Percentiles rank a stretch among this genome's conserved stretches.
These are phyloP conservation scores for Alviniconcha strummeri DNA, from an alignment of 2,888 invertebrate genomes.

Conservation along the genomic window DNA sequence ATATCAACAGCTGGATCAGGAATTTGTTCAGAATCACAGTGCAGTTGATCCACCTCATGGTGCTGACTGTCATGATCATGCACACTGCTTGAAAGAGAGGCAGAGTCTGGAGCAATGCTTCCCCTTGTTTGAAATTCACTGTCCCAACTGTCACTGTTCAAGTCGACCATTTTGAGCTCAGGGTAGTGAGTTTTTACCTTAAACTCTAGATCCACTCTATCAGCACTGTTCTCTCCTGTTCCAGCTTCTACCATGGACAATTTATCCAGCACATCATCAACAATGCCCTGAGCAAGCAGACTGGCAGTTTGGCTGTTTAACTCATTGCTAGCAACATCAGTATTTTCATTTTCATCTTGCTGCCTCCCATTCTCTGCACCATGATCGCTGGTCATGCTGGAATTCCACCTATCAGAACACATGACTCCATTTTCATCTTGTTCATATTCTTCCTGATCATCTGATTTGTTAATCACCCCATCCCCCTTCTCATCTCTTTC, in stretches of 20 bases:
- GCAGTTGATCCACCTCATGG: neutral
- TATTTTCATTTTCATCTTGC: neutral
- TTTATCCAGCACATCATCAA: conserved; percentile 31
- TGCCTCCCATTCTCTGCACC: neutral
- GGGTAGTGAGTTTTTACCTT: conserved; percentile 10
- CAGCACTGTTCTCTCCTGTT: conserved; percentile 5
- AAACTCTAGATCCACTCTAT: neutral
- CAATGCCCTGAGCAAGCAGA: neutral
- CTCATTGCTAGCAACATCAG: too few species aligned
- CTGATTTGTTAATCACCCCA: neutral
- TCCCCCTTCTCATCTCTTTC: too few species aligned
- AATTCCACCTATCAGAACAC: neutral
- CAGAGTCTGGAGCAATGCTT: neutral
- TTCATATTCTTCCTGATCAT: neutral
- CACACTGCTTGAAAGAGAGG: neutral
- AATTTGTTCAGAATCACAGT: neutral
- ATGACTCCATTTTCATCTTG: neutral
- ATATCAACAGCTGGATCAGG: neutral
- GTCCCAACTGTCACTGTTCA: conserved; percentile 37
- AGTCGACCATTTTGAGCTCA: conserved; percentile 38
- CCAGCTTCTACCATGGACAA: neutral
- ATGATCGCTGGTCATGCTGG: neutral
- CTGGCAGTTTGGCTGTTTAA: neutral
- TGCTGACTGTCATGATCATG: neutral
- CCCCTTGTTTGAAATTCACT: conserved; percentile 7